Evolutionary conservation across 2,113 vertebrate species (phyloP), one percentile per base, ranked within the genome.

Genomic region (Lophotis ruficrista): DNA sequence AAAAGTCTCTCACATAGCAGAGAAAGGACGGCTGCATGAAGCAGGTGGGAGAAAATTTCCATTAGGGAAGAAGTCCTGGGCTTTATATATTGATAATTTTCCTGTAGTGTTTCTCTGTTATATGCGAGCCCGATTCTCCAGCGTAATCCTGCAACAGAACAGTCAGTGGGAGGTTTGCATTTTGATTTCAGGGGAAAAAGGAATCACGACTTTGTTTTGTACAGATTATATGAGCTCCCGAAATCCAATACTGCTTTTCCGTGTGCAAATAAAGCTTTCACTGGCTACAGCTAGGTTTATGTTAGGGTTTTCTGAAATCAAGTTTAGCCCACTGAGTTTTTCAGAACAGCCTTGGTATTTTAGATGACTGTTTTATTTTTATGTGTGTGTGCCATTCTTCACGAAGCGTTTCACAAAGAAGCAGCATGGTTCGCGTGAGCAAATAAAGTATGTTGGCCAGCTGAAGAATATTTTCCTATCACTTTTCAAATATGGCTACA

Each of bases 61-160:
- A 94, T 93, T 95, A 95, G 76, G 79, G 45, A 96, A 87, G 61
- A 96, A 91, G 80, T 96, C 94, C 95, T 94, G 71, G 92, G 94
- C 82, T 97, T 92, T 84, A 91, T 80, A 93, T 89, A 85, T 71
- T 91, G 94, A 92, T 95, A 97, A 96, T 88, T 97, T 96, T 91
- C 89, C 79, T 58, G 75, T 95, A 96, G 83, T 94, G 68, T 93
- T 96, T 93, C 64, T 80, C 75, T 96, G 43, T 94, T 87, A 43
- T 78, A 93, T 84, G 70, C 1, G 12, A 92, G 76, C 60, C 57
- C 4, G 6, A 86, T 89, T 60, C 64, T 89, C 70, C 93, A 96
- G 83, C 6, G 16, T 92, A 93, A 91, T 95, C 96, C 94, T 92
- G 97, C 80, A 75, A 54, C 76, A 72, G 83, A 92, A 60, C 61